Evolutionary conservation across 2,797 vertebrate species (phyloP).

Genomic region (Coregonus suidteri): DNA sequence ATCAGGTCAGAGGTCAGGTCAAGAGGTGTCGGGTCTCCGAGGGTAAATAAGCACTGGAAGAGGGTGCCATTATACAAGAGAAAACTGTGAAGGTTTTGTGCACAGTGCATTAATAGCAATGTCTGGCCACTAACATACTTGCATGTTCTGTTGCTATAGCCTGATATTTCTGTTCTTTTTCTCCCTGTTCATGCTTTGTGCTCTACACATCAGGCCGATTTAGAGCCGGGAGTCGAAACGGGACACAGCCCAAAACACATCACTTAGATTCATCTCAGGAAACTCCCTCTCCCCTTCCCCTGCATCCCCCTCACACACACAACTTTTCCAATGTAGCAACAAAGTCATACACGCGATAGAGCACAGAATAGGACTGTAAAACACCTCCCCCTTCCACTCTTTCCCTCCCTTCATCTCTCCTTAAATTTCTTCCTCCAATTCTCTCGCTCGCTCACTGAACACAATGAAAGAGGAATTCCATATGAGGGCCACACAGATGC

Average conservation of each 20-base stretch:
- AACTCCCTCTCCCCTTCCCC: conserved; percentile 17
- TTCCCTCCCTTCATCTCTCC: not conserved
- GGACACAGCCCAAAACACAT: conserved; percentile 33
- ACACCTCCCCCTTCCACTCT: conserved; percentile 35
- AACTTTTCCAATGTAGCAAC: conserved; percentile 54
- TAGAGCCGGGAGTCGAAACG: not conserved
- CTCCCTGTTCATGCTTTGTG: not conserved
- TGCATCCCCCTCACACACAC: conserved; percentile 22
- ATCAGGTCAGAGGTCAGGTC: not conserved
- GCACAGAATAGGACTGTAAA: conserved; percentile 46
- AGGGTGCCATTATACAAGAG: not conserved
- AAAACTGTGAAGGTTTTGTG: not conserved
- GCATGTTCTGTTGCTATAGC: not conserved
- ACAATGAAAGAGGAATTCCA: conserved; percentile 74
- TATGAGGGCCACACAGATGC: conserved; percentile 69
- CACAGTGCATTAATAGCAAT: not conserved
- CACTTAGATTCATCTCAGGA: conserved; percentile 38
- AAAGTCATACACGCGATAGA: conserved; percentile 57
- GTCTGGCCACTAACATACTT: conserved; percentile 4
- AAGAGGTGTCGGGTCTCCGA: conserved; percentile 9
- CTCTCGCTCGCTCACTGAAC: conserved; percentile 37
- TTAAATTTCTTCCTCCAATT: conserved; percentile 6
- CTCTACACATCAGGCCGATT: conserved; percentile 23
- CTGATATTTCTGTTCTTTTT: conserved; percentile 16
- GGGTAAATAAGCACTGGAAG: conserved; percentile 20